phyloP scores from a whole-genome alignment of 37 sponge, comb jelly and placozoan genomes.

The Spongia lamella region DNA sequence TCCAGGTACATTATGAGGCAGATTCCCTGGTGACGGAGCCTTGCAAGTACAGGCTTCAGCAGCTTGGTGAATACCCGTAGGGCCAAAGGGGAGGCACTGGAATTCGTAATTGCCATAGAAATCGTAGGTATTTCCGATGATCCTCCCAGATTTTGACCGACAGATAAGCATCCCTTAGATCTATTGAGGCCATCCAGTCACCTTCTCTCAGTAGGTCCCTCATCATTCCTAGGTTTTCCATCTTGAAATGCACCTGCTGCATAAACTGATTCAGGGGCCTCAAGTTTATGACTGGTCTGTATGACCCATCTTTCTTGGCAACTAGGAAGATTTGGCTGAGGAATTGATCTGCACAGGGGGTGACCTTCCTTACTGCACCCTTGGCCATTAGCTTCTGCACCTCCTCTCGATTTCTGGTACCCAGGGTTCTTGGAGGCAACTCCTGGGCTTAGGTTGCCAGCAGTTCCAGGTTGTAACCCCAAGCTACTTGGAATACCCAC shows the following conservation, averaged over 20 bases:
- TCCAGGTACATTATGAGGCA: constrained; percentile 2
- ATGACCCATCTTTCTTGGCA: neutral
- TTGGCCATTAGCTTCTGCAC: too few species aligned
- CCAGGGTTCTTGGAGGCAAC: neutral
- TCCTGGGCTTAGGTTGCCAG: too few species aligned
- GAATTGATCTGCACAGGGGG: too few species aligned
- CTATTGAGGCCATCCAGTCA: too few species aligned
- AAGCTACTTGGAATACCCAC: neutral
- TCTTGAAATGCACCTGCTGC: too few species aligned
- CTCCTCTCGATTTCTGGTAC: neutral
- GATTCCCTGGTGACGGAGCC: neutral
- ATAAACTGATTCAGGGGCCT: too few species aligned
- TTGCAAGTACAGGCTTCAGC: neutral
- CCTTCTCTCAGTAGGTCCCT: too few species aligned
- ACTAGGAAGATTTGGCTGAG: neutral
- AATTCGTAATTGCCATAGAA: neutral
- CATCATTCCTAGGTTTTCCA: too few species aligned
- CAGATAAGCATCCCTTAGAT: constrained; percentile 15
- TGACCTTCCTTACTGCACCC: too few species aligned
- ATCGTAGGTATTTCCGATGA: neutral
- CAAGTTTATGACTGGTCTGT: constrained; percentile 4
- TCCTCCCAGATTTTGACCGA: neutral
- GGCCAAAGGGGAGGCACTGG: constrained; percentile 29
- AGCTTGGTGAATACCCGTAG: neutral
- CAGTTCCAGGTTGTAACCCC: neutral